Base-by-base conservation (phyloP, 2,888 invertebrate genomes). In the Cheilosia urbana region DNA sequence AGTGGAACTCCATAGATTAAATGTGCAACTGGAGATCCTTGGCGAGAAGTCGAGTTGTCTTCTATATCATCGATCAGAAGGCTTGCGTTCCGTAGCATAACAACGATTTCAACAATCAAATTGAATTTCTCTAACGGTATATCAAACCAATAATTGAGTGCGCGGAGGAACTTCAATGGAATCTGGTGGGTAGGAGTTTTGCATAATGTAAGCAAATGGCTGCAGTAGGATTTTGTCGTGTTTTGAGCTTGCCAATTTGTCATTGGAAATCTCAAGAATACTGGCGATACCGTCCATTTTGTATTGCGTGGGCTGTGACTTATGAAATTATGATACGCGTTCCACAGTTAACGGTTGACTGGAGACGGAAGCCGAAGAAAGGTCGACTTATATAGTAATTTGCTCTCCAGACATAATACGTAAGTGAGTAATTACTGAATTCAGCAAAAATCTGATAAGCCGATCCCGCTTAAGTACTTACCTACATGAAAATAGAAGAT, bases 31-130 rank as follows among this genome's bases (percentile, higher is more conserved):
- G n/a, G n/a, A n/a, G n/a, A n/a, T n/a, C 98, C 98, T 90, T 98
- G 94, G 87, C 98, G 94, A 69, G 99, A 93, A 89, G 97, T 96
- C 15, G 98, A 98, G 93, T 96, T 97, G 93, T 99, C 99, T 94
- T 99, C 97, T 91, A 99, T 99, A 92, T 99, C 99, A 93, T 99
- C 99, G 91, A 98, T 95, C 98, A 99, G 93, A 79, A 99, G 94
- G 93, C 98, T 98, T 78, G 98, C 96, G 93, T 98, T 99, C 92
- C 99, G 99, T 42, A 99, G 94, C 95, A 99, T 97, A 93, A 98
- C 97, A 21, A 97, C 96, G 88, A 98, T 97, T 90, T 98, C 97
- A 49, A 96, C 96, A 76, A 99, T 96, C 19, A 95, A 94, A 58
- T 93, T 92, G 21, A 98, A 93, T 90, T 97, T 98, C 83, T 97